Base-by-base conservation (phyloP, 2,888 invertebrate genomes). In the Caenorhabditis panamensis region DNA sequence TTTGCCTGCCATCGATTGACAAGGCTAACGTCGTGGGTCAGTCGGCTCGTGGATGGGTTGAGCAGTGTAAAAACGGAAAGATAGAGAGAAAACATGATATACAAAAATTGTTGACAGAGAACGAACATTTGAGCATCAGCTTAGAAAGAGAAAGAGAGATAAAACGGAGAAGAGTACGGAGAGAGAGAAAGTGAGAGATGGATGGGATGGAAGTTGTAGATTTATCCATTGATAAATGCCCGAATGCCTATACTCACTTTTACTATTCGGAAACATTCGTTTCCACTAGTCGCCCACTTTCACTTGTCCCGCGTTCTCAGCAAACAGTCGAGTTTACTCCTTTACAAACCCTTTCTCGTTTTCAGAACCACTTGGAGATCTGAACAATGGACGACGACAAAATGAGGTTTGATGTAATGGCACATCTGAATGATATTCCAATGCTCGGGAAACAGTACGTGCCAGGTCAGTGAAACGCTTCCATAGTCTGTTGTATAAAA, bases 261-360 rank as follows among this genome's bases (percentile, higher is more conserved):
- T 56, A 56, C 63, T 73, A 64, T 73, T 73, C 73, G n/a, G 64
- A 73, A 73, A 73, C 73, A 73, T 73, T 73, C 75, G 75, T 75
- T 75, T 75, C 66, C 75, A 75, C 75, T 66, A 66, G 41, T 44
- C 66, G 53, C 44, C 22, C 37, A 75, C 75, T 75, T 75, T 75
- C 75, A 75, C 75, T 75, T 75, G 66, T 53, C 66, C 36, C 36
- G 58, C 59, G 59, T 73, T 49, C 75, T 75, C 73, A 75, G 61
- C 75, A 75, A 73, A 75, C 49, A 75, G 59, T 61, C 59, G 37
- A 66, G 66, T 75, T 75, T 53, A 53, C 66, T 51, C 44, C 18
- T 56, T 72, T 54, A 54, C 56, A 49, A 28, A 36, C 11, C 11
- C 58, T 31, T 22, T 66, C 28, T 36, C 51, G 44, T 53, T 64